phyloP scores from a whole-genome alignment of 2,888 invertebrate genomes.

The Copidosoma aretas region DNA sequence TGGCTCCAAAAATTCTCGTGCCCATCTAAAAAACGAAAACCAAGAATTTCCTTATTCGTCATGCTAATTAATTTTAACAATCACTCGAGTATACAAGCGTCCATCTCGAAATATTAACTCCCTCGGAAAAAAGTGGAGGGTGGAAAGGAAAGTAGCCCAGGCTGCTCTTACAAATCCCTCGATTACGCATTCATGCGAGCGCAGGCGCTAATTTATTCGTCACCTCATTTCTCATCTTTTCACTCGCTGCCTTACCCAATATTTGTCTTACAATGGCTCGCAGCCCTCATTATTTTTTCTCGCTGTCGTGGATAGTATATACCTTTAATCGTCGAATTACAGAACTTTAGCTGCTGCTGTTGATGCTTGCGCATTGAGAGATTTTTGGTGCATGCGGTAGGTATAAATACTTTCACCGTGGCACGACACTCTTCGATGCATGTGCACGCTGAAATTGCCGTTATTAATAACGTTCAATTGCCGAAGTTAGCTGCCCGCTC shows the following conservation, averaged over 20 bases:
- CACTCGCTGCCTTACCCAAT: neutral
- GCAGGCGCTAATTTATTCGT: slow-evolving; percentile 26
- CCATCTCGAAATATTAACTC: too few species aligned
- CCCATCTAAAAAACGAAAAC: neutral
- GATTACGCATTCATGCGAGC: slow-evolving; percentile 2
- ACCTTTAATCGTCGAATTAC: slow-evolving; percentile 31
- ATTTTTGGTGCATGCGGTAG: slow-evolving; percentile 18
- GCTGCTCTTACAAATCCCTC: slow-evolving; percentile 6
- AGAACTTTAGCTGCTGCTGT: slow-evolving; percentile 1
- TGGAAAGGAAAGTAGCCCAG: too few species aligned
- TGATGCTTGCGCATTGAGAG: neutral
- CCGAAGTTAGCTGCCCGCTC: neutral
- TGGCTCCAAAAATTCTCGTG: neutral
- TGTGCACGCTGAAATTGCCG: slow-evolving; percentile 18
- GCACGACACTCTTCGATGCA: neutral
- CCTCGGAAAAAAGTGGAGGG: neutral
- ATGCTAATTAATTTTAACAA: too few species aligned
- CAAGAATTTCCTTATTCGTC: too few species aligned
- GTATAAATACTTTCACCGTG: slow-evolving; percentile 28
- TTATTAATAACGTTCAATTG: slow-evolving; percentile 37
- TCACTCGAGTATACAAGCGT: too few species aligned
- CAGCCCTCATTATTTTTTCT: slow-evolving; percentile 7
- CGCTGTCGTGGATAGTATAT: neutral
- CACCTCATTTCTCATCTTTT: slow-evolving; percentile 30
- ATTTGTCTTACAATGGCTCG: slow-evolving; percentile 7